A percentile compares a stretch with the other conserved stretches of the same genome.
phyloP scores from a whole-genome alignment of 2,797 vertebrate species.

The Ptychobarbus kaznakovi region DNA sequence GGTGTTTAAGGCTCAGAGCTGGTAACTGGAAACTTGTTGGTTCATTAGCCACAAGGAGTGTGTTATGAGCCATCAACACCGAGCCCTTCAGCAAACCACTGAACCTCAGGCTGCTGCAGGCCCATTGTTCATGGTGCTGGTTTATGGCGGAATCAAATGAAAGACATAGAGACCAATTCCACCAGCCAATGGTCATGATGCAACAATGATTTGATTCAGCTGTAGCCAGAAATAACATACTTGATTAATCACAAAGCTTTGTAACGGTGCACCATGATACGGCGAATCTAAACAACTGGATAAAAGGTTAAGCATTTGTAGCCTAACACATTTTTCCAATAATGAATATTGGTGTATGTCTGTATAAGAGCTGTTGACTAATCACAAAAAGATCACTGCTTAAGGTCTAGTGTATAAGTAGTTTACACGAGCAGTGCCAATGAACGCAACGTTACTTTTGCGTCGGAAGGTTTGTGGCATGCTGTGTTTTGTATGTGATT shows the following conservation, averaged over 20 bases:
- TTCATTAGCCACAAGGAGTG: constrained; percentile 17
- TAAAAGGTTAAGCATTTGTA: not conserved
- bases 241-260: not conserved
- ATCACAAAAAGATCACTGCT: not conserved
- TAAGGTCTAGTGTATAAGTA: not conserved
- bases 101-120: constrained; percentile 10
- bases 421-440: not conserved
- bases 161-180: constrained; percentile 7
- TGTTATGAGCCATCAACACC: not conserved
- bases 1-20: constrained; percentile 34
- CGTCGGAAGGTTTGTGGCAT: not conserved
- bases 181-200: not conserved
- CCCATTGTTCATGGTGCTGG: constrained; percentile 12
- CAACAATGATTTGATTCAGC: not conserved
- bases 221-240: constrained; percentile 7
- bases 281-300: not conserved
- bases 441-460: not conserved
- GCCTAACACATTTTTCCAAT: not conserved
- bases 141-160: constrained; percentile 19
- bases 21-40: constrained; percentile 25
- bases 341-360: not conserved
- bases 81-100: constrained; percentile 4
- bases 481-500: not conserved
- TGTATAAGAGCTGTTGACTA: not conserved
- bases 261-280: not conserved